Conservation (phyloP, 2,797 vertebrate species). For the Crenichthys baileyi region DNA sequence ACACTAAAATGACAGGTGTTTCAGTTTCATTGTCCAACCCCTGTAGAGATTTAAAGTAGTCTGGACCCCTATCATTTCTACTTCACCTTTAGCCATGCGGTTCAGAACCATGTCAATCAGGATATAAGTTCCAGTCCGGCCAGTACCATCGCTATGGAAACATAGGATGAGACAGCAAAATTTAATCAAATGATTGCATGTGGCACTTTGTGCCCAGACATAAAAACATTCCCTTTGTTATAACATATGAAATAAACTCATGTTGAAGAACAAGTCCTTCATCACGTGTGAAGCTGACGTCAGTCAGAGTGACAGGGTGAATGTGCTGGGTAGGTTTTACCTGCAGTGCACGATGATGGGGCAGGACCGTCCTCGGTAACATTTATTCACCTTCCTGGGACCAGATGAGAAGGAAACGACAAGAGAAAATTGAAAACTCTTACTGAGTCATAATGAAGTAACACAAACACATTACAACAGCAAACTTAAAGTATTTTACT, state of each 20-base stretch:
- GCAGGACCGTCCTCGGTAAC: conserved; percentile 83
- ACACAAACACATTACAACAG: no score
- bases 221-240: background rate
- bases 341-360: conserved; percentile 86
- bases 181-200: background rate
- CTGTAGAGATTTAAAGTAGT: no score
- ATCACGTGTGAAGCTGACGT: no score
- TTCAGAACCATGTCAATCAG: conserved; percentile 97
- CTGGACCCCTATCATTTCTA: background rate
- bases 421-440: no score
- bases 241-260: background rate
- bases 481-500: no score
- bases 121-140: conserved; percentile 94
- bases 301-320: no score
- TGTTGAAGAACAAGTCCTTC: no score
- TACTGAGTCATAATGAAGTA: no score
- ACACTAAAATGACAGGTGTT: no score
- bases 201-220: background rate
- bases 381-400: conserved; percentile 83
- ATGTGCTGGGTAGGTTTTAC: conserved; percentile 45
- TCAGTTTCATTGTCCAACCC: no score
- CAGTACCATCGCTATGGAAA: conserved; percentile 88
- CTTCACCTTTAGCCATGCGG: conserved; percentile 95
- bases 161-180: background rate
- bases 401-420: background rate